Evolutionary conservation across 2,797 vertebrate species (phyloP), one percentile per base, ranked within the genome.

Genomic region (Poeciliopsis gracilis): DNA sequence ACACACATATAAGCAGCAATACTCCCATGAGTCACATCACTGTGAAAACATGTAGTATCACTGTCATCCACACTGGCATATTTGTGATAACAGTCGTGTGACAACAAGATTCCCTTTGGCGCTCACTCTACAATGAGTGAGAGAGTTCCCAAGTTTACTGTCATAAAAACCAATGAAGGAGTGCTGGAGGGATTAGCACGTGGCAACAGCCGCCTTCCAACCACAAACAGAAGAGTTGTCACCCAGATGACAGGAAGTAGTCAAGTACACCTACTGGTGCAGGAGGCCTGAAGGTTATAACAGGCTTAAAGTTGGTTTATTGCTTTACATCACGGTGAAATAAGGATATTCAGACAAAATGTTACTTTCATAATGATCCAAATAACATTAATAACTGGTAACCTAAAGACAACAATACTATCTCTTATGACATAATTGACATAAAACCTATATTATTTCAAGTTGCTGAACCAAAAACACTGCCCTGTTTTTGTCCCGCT

Each of bases 131-230:
- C 0, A 2, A 23, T 41, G 18, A 38, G 70, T 85, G 79, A 88
- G 81, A 87, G 81, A 86, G 84, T 75, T 86, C 66, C 78, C 80
- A 72, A 77, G 85, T 86, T 73, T 84, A 74, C 73, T 18, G 47
- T 75, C 80, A 84, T 79, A 67, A 73, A 82, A 84, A 51, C 41
- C 28, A 41, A n/a, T 66, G 73, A 78, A 80, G 82, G 78, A 88
- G 86, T 90, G 82, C 76, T 90, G 78, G 74, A 71, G 72, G 85
- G 80, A 82, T 84, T 74, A 86, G 87, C 90, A 92, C 83, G 83
- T 93, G 91, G 90, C 86, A 90, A 82, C 75, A 84, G 77, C 76
- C 30, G 36, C 86, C 77, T 86, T 81, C 77, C 87, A 77, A 51
- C 82, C 78, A 74, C 46, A 88, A 71, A 87, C 51, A 83, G 28